Conservation (phyloP, 2,888 invertebrate genomes). For the Orchesellides sinensis region DNA sequence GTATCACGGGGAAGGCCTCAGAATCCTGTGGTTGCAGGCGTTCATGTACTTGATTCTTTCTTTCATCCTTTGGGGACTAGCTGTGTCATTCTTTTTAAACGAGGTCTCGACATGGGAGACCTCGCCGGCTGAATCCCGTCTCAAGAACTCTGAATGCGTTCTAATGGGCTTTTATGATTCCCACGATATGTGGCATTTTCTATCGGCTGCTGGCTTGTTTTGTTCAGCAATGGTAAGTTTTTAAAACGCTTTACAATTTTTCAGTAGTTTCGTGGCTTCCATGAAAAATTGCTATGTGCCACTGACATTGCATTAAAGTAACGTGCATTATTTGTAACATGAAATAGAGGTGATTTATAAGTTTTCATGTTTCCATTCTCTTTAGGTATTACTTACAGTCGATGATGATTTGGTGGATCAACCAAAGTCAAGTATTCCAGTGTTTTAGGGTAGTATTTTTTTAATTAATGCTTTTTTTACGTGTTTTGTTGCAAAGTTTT, state of each 20-base stretch:
- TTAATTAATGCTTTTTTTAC: too few relatives aligned
- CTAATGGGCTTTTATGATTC: conserved; percentile 77
- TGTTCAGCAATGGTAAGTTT: conserved; percentile 77
- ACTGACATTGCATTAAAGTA: too few relatives aligned
- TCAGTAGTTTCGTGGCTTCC: too few relatives aligned
- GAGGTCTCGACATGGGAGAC: conserved; percentile 64
- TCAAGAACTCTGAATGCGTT: conserved; percentile 76
- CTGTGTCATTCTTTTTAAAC: conserved; percentile 59
- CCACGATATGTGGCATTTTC: conserved; percentile 78
- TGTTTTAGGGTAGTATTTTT: too few relatives aligned
- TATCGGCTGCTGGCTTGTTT: conserved; percentile 77
- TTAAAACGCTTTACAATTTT: too few relatives aligned
- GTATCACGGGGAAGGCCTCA: conserved; percentile 49
- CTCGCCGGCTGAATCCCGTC: conserved; percentile 76
- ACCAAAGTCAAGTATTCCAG: background rate
- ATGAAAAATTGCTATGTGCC: too few relatives aligned
- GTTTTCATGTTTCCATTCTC: too few relatives aligned
- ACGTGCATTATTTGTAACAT: too few relatives aligned
- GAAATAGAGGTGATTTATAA: too few relatives aligned
- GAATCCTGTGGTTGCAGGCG: conserved; percentile 47
- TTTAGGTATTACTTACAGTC: background rate
- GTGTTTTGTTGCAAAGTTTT: too few relatives aligned
- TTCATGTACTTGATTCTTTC: conserved; percentile 58
- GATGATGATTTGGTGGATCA: background rate
- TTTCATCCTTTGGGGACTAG: conserved; percentile 37